Evolutionary conservation across 2,797 vertebrate genomes (phyloP), one percentile per base, ranked within the genome.

Genomic region (Neopelma chrysocephalum): DNA sequence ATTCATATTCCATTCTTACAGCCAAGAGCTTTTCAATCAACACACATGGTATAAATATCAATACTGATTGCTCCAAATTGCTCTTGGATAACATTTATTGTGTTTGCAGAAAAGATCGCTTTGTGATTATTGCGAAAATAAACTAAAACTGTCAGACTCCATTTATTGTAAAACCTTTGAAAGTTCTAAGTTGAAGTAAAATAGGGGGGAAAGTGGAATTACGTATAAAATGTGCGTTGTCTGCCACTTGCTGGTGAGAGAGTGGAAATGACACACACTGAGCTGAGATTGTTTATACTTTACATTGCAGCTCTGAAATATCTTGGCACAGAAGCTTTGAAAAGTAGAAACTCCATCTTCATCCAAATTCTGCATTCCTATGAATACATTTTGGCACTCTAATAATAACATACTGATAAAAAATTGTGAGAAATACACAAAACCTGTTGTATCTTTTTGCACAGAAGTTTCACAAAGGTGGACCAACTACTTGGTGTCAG

Each of bases 231-330:
- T 93, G 66, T 61, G 92, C 80, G 1, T 84, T 79, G 77, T 73
- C 53, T 96, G 95, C 96, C 97, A 69, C 94, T 97, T 97, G 70
- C 92, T 97, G 97, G 93, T 85, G 70, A 54, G 91, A 75, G 75
- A 23, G 18, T 25, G 56, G 88, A 94, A 93, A 36, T 70, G 69
- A 47, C 22, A 20, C 20, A 4, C 4, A 1, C 47, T 9, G 64
- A 3, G 3, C 15, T 36, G 31, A 25, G 34, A 2, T 38, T 43
- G 62, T 40, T 71, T 42, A 22, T 43, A 8, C 10, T 43, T 70
- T 53, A 3, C 29, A 42, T n/a, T 22, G 65, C 75, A 66, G 77
- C 85, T 85, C 86, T 42, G 47, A 82, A 78, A 34, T 80, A 12
- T 4, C 48, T 87, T 92, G 88, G 60, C 66, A 45, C 26, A 5